Base-by-base conservation (phyloP, 2,888 invertebrate genomes). In the Dendrolimus houi region DNA sequence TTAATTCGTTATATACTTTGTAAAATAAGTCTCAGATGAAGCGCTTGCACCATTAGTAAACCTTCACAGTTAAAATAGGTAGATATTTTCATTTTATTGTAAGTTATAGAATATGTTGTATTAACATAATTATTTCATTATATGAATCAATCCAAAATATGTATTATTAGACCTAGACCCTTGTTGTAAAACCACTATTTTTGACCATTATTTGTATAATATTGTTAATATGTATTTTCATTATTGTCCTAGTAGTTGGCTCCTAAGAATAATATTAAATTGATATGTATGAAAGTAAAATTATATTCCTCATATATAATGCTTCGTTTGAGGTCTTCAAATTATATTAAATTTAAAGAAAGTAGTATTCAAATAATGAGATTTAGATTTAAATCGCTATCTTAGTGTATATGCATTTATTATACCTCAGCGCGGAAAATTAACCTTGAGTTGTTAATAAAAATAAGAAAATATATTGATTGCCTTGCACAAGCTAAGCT, bases 341-440 rank as follows among this genome's bases (percentile, higher is more conserved):
- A 60, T 57, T 61, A 66, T 41, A 56, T 53, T 53, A 63, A 58
- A 56, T 41, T 55, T 56, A 62, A 63, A 62, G 62, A 68, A 59
- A 58, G 60, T 64, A 63, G 65, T 69, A 62, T 67, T 66, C 64
- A 62, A 66, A 64, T 65, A 62, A 64, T 29, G 29, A 29, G 29
- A 29, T 62, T 62, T 69, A 66, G 67, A 58, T 63, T 65, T 68
- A 67, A 14, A 63, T 58, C 63, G 70, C 68, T 70, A 64, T 65
- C 67, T 68, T 72, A 69, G 66, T 69, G 62, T 57, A 62, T 61
- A 67, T 66, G 71, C 72, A 74, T 74, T 75, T 75, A 73, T 71
- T 66, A 64, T 63, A 60, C 65, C 63, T 62, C 65, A 63, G 29
- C 61, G 59, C 64, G 59, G 56, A 54, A 60, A 61, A 59, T 59